Conservation (phyloP, 2,888 invertebrate genomes). For the Calameuta filiformis region DNA sequence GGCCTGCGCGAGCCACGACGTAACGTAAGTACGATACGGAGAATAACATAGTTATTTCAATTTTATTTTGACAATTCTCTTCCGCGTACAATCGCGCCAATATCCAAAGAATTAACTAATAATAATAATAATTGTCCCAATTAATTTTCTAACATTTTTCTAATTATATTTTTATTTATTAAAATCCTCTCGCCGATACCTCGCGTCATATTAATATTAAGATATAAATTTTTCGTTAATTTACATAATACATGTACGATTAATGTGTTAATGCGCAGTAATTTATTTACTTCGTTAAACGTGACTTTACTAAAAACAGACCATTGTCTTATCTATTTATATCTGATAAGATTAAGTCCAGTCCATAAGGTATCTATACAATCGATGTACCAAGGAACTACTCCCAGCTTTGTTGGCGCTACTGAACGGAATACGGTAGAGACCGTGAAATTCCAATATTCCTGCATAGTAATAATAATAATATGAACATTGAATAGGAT, state of each 20-base stretch:
- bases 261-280: not conserved
- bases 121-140: not conserved
- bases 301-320: not conserved
- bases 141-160: not conserved
- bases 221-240: not conserved
- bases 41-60: not conserved
- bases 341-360: not conserved
- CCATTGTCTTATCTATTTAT: not conserved
- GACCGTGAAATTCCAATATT: not conserved
- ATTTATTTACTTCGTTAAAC: not conserved
- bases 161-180: no score
- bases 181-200: no score
- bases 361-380: not conserved
- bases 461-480: not conserved
- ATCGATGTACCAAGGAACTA: not conserved
- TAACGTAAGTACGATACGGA: not conserved
- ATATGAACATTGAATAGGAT: not conserved
- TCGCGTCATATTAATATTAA: not conserved
- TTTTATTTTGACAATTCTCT: not conserved
- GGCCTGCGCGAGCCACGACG: not conserved
- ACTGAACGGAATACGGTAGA: not conserved
- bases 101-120: not conserved
- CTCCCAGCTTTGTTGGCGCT: not conserved
- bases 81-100: not conserved
- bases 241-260: not conserved